Conservation (phyloP, 2,888 invertebrate species). For the Ditylenchus weischeri region DNA sequence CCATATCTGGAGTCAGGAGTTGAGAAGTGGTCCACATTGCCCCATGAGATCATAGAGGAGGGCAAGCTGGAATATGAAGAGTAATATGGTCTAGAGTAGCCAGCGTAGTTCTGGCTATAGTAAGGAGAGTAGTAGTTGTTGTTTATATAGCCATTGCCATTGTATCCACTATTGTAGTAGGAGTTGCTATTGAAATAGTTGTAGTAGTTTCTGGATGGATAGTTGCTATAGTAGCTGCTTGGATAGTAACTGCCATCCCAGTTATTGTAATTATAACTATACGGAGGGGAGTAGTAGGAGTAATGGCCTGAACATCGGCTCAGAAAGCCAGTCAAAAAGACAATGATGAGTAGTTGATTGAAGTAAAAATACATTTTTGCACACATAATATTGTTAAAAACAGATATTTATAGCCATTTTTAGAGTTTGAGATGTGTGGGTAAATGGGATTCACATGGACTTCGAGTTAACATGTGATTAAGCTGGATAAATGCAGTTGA, state of each 20-base stretch:
- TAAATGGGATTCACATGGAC: too few relatives aligned
- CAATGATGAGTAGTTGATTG: too few relatives aligned
- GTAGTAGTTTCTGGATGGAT: neutral
- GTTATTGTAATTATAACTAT: neutral
- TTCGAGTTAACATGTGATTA: too few relatives aligned
- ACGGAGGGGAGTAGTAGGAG: neutral
- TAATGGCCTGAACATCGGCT: too few relatives aligned
- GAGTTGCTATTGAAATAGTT: neutral
- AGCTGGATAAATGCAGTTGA: too few relatives aligned
- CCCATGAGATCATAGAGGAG: neutral
- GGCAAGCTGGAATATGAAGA: neutral
- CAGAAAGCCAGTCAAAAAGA: too few relatives aligned
- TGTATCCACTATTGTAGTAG: neutral
- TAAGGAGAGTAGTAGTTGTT: constrained; percentile 6
- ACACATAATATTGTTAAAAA: too few relatives aligned
- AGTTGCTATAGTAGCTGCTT: neutral
- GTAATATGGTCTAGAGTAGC: neutral
- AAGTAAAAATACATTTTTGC: too few relatives aligned
- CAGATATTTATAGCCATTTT: too few relatives aligned
- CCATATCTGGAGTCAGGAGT: constrained; percentile 3
- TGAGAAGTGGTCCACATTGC: constrained; percentile 1
- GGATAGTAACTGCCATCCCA: neutral
- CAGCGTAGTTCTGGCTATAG: neutral
- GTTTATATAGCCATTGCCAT: neutral
- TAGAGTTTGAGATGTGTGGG: too few relatives aligned